Percentiles rank a stretch among this genome's conserved stretches.
Evolutionary conservation across 2,797 vertebrate genomes (phyloP).

Genomic region (Pseudotriccus pelzelni): DNA sequence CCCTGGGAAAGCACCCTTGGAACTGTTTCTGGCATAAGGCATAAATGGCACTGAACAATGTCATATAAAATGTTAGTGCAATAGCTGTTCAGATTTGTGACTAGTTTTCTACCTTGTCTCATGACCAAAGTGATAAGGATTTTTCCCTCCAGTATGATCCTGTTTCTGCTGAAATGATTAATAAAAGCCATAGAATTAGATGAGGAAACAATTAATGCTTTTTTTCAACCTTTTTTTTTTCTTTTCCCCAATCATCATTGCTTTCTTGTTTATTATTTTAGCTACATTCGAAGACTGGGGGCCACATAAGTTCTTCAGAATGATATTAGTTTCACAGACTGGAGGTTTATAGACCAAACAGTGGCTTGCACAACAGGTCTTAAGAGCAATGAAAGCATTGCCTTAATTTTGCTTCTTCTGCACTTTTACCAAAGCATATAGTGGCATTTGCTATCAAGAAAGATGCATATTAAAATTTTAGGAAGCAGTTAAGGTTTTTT

Average conservation of each 20-base stretch:
- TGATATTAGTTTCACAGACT: neutral
- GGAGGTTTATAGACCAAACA: neutral
- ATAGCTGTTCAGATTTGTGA: neutral
- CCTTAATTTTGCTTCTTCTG: neutral
- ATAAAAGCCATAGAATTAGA: neutral
- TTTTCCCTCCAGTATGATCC: neutral
- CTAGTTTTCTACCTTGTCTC: neutral
- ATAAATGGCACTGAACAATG: neutral
- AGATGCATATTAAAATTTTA: neutral
- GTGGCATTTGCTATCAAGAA: neutral
- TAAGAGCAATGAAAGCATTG: neutral
- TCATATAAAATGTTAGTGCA: neutral
- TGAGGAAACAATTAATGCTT: neutral
- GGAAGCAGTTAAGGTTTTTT: neutral
- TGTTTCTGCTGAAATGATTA: neutral
- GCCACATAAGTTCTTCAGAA: neutral
- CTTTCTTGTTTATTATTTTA: neutral
- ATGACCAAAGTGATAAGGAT: neutral
- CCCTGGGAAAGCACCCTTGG: neutral
- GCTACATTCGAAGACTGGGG: neutral
- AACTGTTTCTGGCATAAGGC: neutral
- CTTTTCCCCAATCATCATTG: accelerated
- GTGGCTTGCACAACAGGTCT: neutral
- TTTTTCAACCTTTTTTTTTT: accelerated
- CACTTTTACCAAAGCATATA: neutral